Conservation (phyloP, 2,113 vertebrate genomes). For the Ibidorhyncha struthersii region DNA sequence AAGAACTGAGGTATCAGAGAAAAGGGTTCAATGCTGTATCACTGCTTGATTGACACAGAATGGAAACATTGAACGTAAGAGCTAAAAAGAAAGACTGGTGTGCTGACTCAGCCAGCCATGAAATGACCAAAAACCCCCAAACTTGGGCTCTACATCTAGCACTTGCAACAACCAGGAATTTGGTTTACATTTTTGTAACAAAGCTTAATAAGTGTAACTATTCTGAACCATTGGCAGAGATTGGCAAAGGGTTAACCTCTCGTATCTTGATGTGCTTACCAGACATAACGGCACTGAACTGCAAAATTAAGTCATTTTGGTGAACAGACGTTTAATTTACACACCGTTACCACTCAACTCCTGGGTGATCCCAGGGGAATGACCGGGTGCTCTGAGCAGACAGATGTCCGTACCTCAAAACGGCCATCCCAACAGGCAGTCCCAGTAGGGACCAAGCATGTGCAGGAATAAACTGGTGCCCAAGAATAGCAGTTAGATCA, state of each 20-base stretch:
- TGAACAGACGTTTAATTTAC: not conserved
- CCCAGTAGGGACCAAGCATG: not conserved
- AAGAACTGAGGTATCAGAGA: not conserved
- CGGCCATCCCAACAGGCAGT: not conserved
- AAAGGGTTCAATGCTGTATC: not conserved
- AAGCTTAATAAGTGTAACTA: not conserved
- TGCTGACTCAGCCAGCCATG: not conserved
- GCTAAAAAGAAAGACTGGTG: not conserved
- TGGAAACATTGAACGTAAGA: not conserved
- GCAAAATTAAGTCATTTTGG: not conserved
- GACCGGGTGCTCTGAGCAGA: fast-evolving
- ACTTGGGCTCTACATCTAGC: not conserved
- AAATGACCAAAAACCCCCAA: not conserved
- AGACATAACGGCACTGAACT: fast-evolving
- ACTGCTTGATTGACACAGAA: fast-evolving
- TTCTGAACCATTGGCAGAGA: not conserved
- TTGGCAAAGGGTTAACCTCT: not conserved
- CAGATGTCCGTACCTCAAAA: not conserved
- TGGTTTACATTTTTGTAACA: not conserved
- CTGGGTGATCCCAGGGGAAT: not conserved
- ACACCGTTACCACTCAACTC: not conserved
- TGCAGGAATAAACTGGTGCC: not conserved
- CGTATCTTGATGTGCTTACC: not conserved
- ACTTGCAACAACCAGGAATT: not conserved
- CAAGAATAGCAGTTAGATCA: fast-evolving